Base-by-base conservation (phyloP, 2,888 invertebrate species). In the Ormia ochracea region DNA sequence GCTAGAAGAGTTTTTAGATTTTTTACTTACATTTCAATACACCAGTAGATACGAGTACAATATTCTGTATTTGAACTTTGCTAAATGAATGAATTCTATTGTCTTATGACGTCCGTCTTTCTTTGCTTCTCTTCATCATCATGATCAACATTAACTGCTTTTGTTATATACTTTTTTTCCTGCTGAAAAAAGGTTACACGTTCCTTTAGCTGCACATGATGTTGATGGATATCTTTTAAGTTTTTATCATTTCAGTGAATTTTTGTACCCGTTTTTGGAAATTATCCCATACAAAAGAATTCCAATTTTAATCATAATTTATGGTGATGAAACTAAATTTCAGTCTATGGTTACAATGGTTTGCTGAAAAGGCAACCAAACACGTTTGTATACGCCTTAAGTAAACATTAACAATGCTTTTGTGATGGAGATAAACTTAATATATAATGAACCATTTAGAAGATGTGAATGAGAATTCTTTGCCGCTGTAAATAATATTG, bases 71-170 rank as follows among this genome's bases (percentile, higher is more conserved):
- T 75, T 65, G 36, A 48, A 48, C 52, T 69, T 43, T 70, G 36
- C 45, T 58, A 68, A 76, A 76, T 73, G 76, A 76, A 73, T 68
- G 76, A 72, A 75, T n/a, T 72, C 80, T 76, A 76, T 80, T 80
- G 76, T 80, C 72, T 80, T 76, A 72, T 63, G 48, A 1, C 54
- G 6, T n/a, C 33, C 45, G n/a, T n/a, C n/a, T n/a, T n/a, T n/a
- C 36, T 58, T 74, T 41, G 31, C n/a, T 38, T 52, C 45, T 54
- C 43, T 48, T 73, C 54, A 9, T 65, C 23, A 43, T 61, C 45
- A 36, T 41, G 41, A 65, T 33, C 19, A 52, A 26, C 36, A 21
- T 21, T 28, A 31, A 17, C 19, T 48, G 23, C 6, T 21, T 58
- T 33, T n/a, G n/a, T n/a, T n/a, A n/a, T n/a, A n/a, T n/a, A n/a